Percentiles rank a stretch among this genome's conserved stretches.
These are phyloP conservation scores for Neofelis nebulosa DNA, from an alignment of 2,113 vertebrate species.

Conservation along the genomic window DNA sequence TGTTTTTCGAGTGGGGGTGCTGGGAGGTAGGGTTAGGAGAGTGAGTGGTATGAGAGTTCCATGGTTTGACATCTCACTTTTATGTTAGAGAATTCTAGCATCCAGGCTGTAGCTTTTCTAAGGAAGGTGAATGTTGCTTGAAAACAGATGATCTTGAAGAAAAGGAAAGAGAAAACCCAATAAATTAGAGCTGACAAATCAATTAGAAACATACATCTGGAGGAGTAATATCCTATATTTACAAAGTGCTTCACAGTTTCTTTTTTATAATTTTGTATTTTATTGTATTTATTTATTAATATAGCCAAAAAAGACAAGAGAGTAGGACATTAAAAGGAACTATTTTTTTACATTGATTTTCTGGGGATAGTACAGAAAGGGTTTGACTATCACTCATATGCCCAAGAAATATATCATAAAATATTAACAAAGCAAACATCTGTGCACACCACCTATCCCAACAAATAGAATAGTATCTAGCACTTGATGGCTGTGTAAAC, in stretches of 20 bases:
- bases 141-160: slow-evolving; percentile 15
- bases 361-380: neutral
- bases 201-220: neutral
- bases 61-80: slow-evolving; percentile 33
- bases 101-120: neutral
- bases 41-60: neutral
- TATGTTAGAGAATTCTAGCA: neutral
- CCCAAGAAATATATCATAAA: neutral
- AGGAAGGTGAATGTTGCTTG: neutral
- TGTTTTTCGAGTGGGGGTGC: neutral
- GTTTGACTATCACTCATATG: neutral
- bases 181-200: neutral
- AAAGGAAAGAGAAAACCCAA: neutral
- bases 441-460: neutral
- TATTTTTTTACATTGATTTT: slow-evolving; percentile 13
- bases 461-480: neutral
- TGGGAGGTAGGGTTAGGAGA: neutral
- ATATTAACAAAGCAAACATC: neutral
- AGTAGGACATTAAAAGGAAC: neutral
- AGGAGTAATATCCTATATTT: neutral
- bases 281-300: neutral
- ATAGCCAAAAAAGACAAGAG: neutral
- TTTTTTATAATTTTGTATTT: neutral
- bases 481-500: neutral
- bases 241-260: neutral